Conservation (phyloP, 2,797 vertebrate genomes). For the Hyperoplus lanceolatus region DNA sequence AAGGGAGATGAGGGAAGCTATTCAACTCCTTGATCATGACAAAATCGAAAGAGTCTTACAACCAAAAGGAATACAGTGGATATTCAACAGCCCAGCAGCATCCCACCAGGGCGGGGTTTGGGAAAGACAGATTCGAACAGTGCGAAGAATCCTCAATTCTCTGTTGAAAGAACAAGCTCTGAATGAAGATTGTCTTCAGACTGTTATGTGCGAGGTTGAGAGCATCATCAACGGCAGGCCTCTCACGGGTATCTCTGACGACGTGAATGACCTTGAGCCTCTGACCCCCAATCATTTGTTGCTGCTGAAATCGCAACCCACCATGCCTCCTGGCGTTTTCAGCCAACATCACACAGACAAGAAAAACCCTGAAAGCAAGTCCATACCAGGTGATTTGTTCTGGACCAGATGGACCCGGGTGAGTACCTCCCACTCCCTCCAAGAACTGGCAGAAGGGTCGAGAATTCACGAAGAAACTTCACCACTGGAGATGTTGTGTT, state of each 20-base stretch:
- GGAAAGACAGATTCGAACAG: too few relatives aligned
- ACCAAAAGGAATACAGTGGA: too few relatives aligned
- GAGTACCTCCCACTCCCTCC: neutral
- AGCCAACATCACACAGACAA: neutral
- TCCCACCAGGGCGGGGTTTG: too few relatives aligned
- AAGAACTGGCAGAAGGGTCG: neutral
- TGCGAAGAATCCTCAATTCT: too few relatives aligned
- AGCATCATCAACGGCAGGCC: neutral
- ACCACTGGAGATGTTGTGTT: neutral
- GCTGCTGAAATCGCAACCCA: neutral
- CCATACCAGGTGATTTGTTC: neutral
- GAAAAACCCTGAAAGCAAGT: neutral
- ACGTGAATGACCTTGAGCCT: neutral
- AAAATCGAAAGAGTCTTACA: too few relatives aligned
- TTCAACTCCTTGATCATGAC: too few relatives aligned
- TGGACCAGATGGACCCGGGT: neutral
- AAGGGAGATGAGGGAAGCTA: too few relatives aligned
- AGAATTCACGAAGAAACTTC: neutral
- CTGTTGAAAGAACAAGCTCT: too few relatives aligned
- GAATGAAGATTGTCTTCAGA: neutral
- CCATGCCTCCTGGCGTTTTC: neutral
- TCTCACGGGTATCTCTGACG: neutral
- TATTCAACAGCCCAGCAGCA: too few relatives aligned
- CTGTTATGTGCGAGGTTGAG: neutral
- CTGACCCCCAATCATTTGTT: neutral